Conservation (phyloP, 2,888 invertebrate genomes). For the Scelioninae gen. 2 region DNA sequence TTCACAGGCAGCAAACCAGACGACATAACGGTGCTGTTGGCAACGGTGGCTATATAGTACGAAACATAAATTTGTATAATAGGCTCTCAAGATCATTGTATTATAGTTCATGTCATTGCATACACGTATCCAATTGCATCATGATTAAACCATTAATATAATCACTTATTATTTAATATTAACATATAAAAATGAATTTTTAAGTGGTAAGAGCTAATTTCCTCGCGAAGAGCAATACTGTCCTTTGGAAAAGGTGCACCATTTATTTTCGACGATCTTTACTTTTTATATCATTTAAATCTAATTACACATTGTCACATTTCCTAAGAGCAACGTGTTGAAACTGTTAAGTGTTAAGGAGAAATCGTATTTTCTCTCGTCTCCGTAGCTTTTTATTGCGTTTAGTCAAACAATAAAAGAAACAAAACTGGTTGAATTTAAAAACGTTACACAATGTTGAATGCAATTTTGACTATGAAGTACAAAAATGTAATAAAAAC, state of each 20-base stretch:
- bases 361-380: conserved; percentile 16
- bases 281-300: conserved; percentile 14
- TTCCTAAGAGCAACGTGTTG: conserved; percentile 1
- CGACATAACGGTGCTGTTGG: conserved; percentile 97
- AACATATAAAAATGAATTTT: conserved; percentile 65
- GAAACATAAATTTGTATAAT: conserved; percentile 68
- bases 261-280: conserved; percentile 15
- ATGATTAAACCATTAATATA: conserved; percentile 66
- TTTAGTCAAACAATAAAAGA: conserved; percentile 9
- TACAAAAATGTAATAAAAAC: conserved; percentile 58
- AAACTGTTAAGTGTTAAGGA: conserved; percentile 21
- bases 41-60: conserved; percentile 85
- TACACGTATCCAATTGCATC: conserved; percentile 70
- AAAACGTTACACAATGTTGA: conserved; percentile 39
- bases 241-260: conserved; percentile 22
- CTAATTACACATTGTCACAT: not conserved
- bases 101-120: conserved; percentile 74
- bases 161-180: conserved; percentile 69
- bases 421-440: conserved; percentile 30
- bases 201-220: conserved; percentile 61
- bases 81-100: conserved; percentile 72
- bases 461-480: conserved; percentile 53
- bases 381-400: conserved; percentile 19
- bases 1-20: conserved; percentile 97
- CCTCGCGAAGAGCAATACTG: conserved; percentile 32